Conservation (phyloP, 2,113 vertebrate genomes). For the Lepus americanus region DNA sequence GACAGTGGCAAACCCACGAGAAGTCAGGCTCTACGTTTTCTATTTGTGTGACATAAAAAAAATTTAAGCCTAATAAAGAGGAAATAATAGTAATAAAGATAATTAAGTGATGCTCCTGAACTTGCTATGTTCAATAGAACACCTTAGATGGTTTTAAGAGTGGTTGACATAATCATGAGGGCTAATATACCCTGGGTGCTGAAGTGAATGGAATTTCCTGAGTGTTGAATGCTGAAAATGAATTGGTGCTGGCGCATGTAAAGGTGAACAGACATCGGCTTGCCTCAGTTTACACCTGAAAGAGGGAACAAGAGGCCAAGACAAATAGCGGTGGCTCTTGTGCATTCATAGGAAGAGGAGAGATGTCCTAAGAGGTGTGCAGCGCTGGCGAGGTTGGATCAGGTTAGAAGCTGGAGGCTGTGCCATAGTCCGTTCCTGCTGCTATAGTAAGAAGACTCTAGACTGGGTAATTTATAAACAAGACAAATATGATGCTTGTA, state of each 20-base stretch:
- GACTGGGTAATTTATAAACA: neutral
- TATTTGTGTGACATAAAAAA: neutral
- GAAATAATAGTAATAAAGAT: neutral
- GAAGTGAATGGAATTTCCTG: neutral
- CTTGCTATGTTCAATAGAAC: neutral
- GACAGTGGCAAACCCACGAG: neutral
- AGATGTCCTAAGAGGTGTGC: neutral
- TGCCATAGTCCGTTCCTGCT: neutral
- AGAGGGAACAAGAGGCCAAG: neutral
- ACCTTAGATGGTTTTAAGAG: neutral
- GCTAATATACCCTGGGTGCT: neutral
- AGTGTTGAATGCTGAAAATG: neutral
- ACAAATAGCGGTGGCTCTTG: neutral
- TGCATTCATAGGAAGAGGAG: neutral
- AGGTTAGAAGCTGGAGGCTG: neutral
- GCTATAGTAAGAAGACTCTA: neutral
- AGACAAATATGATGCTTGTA: neutral
- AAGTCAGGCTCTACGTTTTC: neutral
- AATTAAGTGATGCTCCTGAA: neutral
- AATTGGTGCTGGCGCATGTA: neutral
- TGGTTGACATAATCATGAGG: neutral
- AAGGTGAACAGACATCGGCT: neutral
- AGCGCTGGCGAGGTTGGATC: neutral
- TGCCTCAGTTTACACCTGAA: neutral
- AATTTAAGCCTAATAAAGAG: neutral